Conservation (phyloP, 1,140 invertebrate genomes). For the Cheumatopsyche charites region DNA sequence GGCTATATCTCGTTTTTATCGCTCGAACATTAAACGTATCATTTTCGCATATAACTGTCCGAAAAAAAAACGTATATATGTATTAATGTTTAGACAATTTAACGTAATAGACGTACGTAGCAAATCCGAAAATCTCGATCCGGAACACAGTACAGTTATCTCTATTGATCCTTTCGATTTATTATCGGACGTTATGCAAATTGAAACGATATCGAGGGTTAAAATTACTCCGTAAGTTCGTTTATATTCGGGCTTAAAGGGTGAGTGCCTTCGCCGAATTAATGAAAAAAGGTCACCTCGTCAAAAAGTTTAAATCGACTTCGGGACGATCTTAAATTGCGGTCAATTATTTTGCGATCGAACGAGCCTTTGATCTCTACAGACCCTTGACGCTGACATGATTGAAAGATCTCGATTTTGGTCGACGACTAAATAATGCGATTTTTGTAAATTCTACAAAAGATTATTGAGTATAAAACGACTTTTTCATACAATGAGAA, state of each 20-base stretch:
- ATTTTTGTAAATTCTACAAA: too few species aligned
- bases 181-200: slow-evolving; percentile 13
- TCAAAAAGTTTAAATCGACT: slow-evolving; percentile 25
- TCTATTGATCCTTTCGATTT: neutral
- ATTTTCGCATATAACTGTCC: too few species aligned
- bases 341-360: slow-evolving; percentile 13
- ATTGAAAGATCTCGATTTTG: neutral
- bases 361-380: neutral
- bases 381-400: neutral
- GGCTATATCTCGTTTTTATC: too few species aligned
- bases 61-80: too few species aligned
- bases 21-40: too few species aligned
- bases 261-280: slow-evolving; percentile 1
- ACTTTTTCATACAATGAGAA: too few species aligned
- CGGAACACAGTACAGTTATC: neutral
- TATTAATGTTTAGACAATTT: too few species aligned
- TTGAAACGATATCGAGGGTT: slow-evolving; percentile 4
- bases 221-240: neutral
- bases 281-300: neutral
- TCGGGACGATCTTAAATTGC: slow-evolving; percentile 13
- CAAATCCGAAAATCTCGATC: neutral
- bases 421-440: neutral
- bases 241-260: too few species aligned
- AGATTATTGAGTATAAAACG: too few species aligned
- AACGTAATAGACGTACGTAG: too few species aligned